These are phyloP conservation scores for Teleopsis dalmanni DNA, from an alignment of 1,140 invertebrate species.

Conservation along the genomic window DNA sequence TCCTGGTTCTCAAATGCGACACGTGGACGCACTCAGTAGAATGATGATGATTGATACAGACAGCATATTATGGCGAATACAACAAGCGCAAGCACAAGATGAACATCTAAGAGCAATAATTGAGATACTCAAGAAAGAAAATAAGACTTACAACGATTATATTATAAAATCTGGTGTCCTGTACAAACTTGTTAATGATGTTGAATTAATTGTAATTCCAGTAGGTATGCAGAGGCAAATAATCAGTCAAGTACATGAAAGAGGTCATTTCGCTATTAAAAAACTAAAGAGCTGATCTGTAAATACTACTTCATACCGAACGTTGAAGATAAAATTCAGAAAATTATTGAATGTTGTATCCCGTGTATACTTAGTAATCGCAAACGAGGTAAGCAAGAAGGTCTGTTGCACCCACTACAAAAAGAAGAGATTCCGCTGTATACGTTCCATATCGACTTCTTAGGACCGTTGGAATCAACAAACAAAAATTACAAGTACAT, in stretches of 20 bases:
- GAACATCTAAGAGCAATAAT: not conserved
- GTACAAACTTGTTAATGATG: too few relatives aligned
- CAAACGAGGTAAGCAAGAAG: conserved; percentile 43
- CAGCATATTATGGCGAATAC: conserved; percentile 11
- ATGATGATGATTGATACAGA: too few relatives aligned
- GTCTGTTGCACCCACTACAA: conserved; percentile 26
- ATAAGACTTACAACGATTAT: not conserved
- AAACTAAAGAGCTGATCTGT: conserved; percentile 26
- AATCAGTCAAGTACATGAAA: conserved; percentile 20
- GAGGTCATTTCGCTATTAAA: conserved; percentile 13
- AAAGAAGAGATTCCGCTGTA: conserved; percentile 24
- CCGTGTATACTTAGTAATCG: too few relatives aligned
- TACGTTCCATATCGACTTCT: conserved; percentile 17
- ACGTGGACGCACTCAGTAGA: conserved; percentile 33
- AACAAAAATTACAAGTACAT: conserved; percentile 43
- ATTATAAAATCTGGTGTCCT: conserved; percentile 19
- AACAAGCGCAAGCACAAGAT: conserved; percentile 12
- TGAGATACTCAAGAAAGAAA: not conserved
- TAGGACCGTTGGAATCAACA: conserved; percentile 36
- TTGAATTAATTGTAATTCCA: too few relatives aligned
- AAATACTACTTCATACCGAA: conserved; percentile 42
- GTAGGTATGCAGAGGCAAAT: conserved; percentile 25
- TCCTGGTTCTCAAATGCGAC: conserved; percentile 18
- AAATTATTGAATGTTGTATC: conserved; percentile 31
- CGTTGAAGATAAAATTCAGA: conserved; percentile 27